Conservation (phyloP, 2,113 vertebrate genomes). For the Nothobranchius kuhntae region DNA sequence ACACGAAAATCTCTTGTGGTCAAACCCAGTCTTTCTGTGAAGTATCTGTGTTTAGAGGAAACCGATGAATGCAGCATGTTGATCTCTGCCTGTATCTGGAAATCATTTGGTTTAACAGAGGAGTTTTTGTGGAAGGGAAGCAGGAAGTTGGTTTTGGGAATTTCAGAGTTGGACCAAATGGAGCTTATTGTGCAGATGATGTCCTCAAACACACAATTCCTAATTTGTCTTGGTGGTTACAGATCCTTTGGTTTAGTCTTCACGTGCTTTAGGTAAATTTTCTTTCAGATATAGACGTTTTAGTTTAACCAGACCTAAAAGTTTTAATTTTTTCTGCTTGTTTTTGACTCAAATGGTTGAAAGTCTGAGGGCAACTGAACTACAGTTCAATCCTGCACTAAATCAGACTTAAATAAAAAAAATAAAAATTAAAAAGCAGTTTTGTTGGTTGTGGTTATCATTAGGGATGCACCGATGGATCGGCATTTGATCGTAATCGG, state of each 20-base stretch:
- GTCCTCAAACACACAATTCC: conserved; percentile 1
- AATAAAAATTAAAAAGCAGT: too few species aligned
- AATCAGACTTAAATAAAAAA: too few species aligned
- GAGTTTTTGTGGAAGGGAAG: conserved; percentile 24
- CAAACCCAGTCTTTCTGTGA: not conserved
- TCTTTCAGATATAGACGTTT: too few species aligned
- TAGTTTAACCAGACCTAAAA: too few species aligned
- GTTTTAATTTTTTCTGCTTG: too few species aligned
- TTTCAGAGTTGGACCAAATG: conserved; percentile 14
- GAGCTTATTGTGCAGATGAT: not conserved
- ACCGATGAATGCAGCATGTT: conserved; percentile 1
- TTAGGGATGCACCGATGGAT: too few species aligned
- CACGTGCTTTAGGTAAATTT: too few species aligned
- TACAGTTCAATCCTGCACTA: too few species aligned
- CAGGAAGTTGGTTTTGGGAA: conserved; percentile 10
- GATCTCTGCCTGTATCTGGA: not conserved
- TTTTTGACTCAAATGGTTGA: too few species aligned
- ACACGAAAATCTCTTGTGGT: not conserved
- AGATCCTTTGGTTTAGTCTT: not conserved
- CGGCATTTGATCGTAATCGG: too few species aligned
- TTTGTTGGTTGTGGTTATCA: too few species aligned
- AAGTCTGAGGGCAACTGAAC: too few species aligned
- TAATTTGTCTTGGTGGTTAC: not conserved
- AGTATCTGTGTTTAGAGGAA: conserved; percentile 10
- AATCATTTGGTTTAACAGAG: conserved; percentile 18